Evolutionary conservation across 2,888 invertebrate genomes (phyloP).

Genomic region (Chrysolina americana): DNA sequence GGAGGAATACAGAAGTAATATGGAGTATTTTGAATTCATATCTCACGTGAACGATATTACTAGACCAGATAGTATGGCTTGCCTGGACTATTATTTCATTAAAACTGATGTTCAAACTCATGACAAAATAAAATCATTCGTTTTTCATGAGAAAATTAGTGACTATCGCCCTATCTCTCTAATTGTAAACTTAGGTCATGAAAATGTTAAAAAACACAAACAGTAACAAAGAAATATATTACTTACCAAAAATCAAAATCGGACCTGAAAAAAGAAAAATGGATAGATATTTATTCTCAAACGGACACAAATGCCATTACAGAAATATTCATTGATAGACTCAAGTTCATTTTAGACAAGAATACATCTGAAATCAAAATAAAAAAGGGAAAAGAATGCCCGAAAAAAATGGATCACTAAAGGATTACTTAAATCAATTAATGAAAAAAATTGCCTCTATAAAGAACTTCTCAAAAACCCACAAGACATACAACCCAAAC

Average conservation of each 20-base stretch:
- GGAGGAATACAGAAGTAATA: neutral
- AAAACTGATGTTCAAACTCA: neutral
- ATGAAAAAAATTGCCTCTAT: conserved; percentile 17
- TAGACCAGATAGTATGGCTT: neutral
- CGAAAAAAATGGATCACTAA: conserved; percentile 20
- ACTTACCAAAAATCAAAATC: neutral
- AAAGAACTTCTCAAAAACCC: neutral
- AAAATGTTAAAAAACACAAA: neutral
- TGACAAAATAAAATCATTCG: neutral
- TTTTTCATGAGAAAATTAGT: neutral
- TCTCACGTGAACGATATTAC: neutral
- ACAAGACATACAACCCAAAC: neutral
- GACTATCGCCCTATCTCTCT: neutral
- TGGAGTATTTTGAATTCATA: neutral
- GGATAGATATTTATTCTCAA: conserved; percentile 11
- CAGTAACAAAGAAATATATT: neutral
- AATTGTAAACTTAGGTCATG: neutral
- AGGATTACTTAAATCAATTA: conserved; percentile 7
- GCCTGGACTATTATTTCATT: neutral
- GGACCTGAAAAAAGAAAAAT: neutral
- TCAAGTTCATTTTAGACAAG: neutral
- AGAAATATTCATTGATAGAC: neutral
- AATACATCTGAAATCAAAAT: conserved; percentile 9
- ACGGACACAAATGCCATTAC: neutral
- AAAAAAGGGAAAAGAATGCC: neutral